These are phyloP conservation scores for Chrysomela aeneicollis DNA, from an alignment of 2,888 invertebrate genomes.

Conservation along the genomic window DNA sequence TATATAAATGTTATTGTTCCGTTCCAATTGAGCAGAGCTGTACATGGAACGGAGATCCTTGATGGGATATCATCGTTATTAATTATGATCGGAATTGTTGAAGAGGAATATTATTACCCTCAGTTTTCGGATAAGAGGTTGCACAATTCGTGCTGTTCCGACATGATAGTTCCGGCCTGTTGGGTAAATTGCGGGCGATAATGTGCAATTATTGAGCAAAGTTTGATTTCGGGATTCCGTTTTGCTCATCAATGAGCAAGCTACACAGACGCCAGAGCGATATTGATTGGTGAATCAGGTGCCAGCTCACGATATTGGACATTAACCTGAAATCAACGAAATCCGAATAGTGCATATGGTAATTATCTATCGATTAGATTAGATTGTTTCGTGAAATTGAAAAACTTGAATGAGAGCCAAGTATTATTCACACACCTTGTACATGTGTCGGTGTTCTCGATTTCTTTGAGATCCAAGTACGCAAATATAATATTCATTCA, in stretches of 20 bases:
- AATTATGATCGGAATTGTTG: not conserved
- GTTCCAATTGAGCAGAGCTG: too few species aligned
- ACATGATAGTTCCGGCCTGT: not conserved
- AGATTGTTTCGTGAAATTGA: not conserved
- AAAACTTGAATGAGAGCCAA: too few species aligned
- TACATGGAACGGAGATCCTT: not conserved
- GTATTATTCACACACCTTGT: too few species aligned
- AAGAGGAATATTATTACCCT: slow-evolving; percentile 1
- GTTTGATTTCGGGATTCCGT: not conserved
- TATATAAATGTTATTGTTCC: too few species aligned
- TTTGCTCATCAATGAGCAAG: not conserved
- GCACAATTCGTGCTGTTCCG: slow-evolving; percentile 2
- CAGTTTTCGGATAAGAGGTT: not conserved
- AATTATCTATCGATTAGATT: not conserved
- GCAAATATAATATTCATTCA: too few species aligned
- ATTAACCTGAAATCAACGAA: not conserved
- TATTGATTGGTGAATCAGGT: not conserved
- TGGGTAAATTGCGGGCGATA: not conserved
- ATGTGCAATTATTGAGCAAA: slow-evolving; percentile 3
- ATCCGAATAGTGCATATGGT: not conserved
- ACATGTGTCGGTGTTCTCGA: too few species aligned
- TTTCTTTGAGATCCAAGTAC: too few species aligned
- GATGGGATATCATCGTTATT: not conserved
- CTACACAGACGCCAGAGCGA: not conserved
- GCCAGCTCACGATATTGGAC: not conserved